Evolutionary conservation across 2,888 invertebrate species (phyloP).

Genomic region (Diplolepis rosae): DNA sequence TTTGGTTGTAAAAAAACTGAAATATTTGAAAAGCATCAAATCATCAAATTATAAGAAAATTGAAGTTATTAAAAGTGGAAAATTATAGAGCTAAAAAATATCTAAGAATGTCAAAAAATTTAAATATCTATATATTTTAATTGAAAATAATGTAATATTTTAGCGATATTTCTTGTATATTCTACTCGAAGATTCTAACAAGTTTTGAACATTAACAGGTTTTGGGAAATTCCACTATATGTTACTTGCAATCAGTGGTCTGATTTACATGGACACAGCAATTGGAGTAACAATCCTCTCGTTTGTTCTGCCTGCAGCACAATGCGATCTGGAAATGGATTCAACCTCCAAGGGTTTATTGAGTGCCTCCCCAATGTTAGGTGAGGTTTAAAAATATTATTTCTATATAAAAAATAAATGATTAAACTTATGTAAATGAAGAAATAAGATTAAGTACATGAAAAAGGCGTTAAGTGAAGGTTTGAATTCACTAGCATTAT

Average conservation of each 20-base stretch:
- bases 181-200: too few species aligned
- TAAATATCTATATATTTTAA: too few species aligned
- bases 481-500: constrained; percentile 3
- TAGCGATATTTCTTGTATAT: too few species aligned
- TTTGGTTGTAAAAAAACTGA: too few species aligned
- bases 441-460: background rate
- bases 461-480: background rate
- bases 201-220: constrained; percentile 62
- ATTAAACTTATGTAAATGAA: background rate
- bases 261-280: constrained; percentile 77
- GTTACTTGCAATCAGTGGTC: constrained; percentile 75
- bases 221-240: constrained; percentile 76
- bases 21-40: too few species aligned
- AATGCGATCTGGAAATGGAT: constrained; percentile 73
- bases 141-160: too few species aligned
- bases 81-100: too few species aligned
- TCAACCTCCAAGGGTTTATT: constrained; percentile 73
- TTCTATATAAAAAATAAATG: background rate
- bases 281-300: constrained; percentile 75
- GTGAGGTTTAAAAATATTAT: constrained; percentile 54
- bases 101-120: too few species aligned
- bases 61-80: too few species aligned
- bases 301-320: constrained; percentile 76
- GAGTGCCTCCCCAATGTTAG: constrained; percentile 72
- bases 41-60: too few species aligned